Conservation (phyloP, 2,113 vertebrate species). For the Lagopus muta region DNA sequence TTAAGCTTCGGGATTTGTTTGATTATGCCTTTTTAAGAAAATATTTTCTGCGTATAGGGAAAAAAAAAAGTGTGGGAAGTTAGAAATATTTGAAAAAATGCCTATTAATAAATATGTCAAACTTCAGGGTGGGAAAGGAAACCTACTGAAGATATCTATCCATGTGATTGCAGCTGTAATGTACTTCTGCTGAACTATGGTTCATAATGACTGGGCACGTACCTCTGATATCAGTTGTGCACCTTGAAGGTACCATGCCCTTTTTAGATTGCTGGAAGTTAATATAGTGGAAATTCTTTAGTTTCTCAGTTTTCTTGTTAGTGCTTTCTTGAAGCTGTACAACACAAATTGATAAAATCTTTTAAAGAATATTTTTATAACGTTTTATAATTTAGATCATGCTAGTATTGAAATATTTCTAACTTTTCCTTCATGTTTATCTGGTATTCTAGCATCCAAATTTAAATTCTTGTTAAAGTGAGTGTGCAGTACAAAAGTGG, state of each 20-base stretch:
- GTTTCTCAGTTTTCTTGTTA: neutral
- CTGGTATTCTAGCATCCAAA: neutral
- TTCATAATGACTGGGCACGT: accelerated
- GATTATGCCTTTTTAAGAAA: neutral
- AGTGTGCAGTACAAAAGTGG: neutral
- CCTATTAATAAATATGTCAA: neutral
- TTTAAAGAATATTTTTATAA: neutral
- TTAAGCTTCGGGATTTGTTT: neutral
- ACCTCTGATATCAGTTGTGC: neutral
- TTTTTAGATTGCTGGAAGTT: neutral
- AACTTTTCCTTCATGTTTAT: neutral
- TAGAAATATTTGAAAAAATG: neutral
- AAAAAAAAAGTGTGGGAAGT: neutral
- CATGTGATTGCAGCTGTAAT: neutral
- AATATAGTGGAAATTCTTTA: neutral
- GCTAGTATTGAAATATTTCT: neutral
- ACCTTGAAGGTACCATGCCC: neutral
- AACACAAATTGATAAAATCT: neutral
- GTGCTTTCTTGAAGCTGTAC: neutral
- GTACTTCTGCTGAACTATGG: neutral
- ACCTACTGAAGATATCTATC: neutral
- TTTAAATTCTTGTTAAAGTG: neutral
- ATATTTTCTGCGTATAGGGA: neutral
- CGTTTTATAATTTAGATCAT: neutral
- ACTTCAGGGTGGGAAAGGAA: neutral